phyloP scores from a whole-genome alignment of 2,888 invertebrate genomes.

The Hipparchia sbordonii region DNA sequence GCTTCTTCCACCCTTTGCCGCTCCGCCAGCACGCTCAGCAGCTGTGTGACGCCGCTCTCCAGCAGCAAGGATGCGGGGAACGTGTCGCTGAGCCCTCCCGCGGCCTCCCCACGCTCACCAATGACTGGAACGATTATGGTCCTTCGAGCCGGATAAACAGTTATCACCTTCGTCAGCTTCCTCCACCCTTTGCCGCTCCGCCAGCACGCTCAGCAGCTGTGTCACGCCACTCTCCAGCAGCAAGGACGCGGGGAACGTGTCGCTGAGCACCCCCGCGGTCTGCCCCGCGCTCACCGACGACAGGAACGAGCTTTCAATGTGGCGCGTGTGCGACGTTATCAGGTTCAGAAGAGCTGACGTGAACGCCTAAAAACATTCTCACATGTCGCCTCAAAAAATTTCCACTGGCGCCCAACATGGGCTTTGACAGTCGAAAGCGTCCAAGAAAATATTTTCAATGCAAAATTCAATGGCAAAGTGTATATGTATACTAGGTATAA shows the following conservation, averaged over 20 bases:
- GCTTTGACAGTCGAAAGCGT: too few species aligned
- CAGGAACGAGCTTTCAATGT: constrained; percentile 61
- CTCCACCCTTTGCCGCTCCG: constrained; percentile 43
- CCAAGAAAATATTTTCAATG: too few species aligned
- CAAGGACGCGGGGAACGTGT: constrained; percentile 62
- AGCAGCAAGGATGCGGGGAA: constrained; percentile 65
- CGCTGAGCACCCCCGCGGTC: constrained; percentile 59
- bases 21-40: constrained; percentile 52
- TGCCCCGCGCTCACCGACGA: constrained; percentile 48
- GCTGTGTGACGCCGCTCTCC: constrained; percentile 52
- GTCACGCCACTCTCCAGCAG: constrained; percentile 57
- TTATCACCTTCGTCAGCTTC: constrained; percentile 46
- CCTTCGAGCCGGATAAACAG: not conserved
- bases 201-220: constrained; percentile 51
- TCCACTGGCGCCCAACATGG: too few species aligned
- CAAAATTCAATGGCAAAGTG: too few species aligned
- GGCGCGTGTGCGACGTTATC: constrained; percentile 60
- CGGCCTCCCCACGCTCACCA: constrained; percentile 47
- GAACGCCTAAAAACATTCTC: constrained; percentile 52
- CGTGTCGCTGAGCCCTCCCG: constrained; percentile 60
- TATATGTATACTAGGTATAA: too few species aligned
- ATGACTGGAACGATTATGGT: constrained; percentile 48
- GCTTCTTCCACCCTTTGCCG: constrained; percentile 42
- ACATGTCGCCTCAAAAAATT: too few species aligned
- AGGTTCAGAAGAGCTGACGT: constrained; percentile 50